Conservation (phyloP, 2,888 invertebrate species). For the Agrotis segetum region DNA sequence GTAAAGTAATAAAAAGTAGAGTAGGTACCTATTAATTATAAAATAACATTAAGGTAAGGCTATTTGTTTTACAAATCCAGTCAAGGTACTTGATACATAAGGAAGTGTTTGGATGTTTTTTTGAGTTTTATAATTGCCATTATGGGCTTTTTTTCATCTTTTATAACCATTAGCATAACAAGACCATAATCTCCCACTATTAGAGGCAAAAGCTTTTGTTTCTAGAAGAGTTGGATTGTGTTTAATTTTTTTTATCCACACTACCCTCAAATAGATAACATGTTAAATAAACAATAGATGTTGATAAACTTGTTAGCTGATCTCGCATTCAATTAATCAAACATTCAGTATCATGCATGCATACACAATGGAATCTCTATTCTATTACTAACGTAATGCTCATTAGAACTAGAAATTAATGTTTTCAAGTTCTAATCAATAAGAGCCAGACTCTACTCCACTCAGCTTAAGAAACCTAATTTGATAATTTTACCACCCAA, state of each 20-base stretch:
- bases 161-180: too few relatives aligned
- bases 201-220: neutral
- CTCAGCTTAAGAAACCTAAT: too few relatives aligned
- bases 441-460: too few relatives aligned
- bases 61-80: too few relatives aligned
- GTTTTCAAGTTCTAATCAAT: neutral
- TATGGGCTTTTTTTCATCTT: too few relatives aligned
- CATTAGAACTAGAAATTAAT: neutral
- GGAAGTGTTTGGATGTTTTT: too few relatives aligned
- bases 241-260: neutral
- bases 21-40: neutral
- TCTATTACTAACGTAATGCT: neutral
- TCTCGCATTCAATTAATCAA: neutral
- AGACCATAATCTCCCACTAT: too few relatives aligned
- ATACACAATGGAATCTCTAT: neutral
- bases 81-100: too few relatives aligned
- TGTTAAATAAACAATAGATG: neutral
- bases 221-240: neutral
- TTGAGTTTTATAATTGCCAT: too few relatives aligned
- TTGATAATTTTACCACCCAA: too few relatives aligned
- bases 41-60: too few relatives aligned
- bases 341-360: neutral
- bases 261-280: neutral
- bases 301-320: conserved; percentile 15
- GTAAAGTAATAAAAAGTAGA: neutral